phyloP scores from a whole-genome alignment of 2,113 vertebrate species.

The Emydocephalus ijimae region DNA sequence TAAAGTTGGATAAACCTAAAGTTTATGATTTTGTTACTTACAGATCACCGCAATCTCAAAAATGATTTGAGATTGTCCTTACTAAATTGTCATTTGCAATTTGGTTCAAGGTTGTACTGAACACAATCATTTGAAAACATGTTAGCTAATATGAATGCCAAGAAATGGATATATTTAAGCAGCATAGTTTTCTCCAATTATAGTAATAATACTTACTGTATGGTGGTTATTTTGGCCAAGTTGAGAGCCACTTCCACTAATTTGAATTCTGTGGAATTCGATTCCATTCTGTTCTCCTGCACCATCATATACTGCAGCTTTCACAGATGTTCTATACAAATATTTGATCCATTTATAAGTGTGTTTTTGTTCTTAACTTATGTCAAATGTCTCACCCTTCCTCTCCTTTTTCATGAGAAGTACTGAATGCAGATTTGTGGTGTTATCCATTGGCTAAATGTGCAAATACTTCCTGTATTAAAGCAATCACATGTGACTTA shows the following conservation, averaged over 20 bases:
- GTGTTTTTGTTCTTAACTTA: not conserved
- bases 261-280: not conserved
- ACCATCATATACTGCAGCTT: not conserved
- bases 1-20: not conserved
- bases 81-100: not conserved
- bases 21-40: not conserved
- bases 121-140: not conserved
- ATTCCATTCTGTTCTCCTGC: not conserved
- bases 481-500: conserved; percentile 10
- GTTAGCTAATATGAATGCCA: not conserved
- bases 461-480: not conserved
- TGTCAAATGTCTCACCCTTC: not conserved
- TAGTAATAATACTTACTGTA: not conserved
- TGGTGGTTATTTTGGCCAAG: not conserved
- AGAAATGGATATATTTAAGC: not conserved
- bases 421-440: not conserved
- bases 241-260: not conserved
- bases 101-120: not conserved
- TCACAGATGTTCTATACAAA: not conserved
- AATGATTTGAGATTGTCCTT: not conserved
- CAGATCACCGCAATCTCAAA: not conserved
- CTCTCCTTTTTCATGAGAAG: not conserved
- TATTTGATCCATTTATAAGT: not conserved
- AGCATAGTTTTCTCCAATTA: not conserved
- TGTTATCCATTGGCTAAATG: conserved; percentile 9